Conservation (phyloP, 30 jellyfish, hydroid and myxozoan genomes). For the Mastigias papua region DNA sequence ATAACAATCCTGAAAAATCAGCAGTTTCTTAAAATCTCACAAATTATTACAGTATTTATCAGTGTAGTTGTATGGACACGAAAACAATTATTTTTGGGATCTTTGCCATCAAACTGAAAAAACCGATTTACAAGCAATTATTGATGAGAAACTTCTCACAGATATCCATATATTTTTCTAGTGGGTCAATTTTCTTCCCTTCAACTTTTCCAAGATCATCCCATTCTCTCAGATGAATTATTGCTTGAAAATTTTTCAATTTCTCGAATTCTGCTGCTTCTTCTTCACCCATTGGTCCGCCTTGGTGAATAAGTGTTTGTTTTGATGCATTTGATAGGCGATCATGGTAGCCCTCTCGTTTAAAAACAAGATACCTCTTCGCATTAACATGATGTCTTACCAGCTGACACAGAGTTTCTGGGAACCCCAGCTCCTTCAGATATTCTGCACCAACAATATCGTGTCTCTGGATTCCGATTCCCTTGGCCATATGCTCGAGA, state of each 20-base stretch:
- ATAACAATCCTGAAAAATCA: too few relatives aligned
- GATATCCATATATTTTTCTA: conserved; percentile 63
- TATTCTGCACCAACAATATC: conserved; percentile 77
- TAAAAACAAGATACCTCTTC: conserved; percentile 63
- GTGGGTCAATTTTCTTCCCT: conserved; percentile 23
- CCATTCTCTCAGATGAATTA: conserved; percentile 73
- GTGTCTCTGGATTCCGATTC: conserved; percentile 70
- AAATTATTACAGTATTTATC: too few relatives aligned
- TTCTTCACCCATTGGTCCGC: conserved; percentile 76
- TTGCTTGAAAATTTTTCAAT: conserved; percentile 51
- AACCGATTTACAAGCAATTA: neutral
- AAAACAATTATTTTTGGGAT: too few relatives aligned
- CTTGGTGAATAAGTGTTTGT: conserved; percentile 70
- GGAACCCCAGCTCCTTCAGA: conserved; percentile 59
- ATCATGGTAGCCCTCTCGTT: conserved; percentile 56
- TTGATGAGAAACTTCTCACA: conserved; percentile 26
- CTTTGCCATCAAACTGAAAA: too few relatives aligned
- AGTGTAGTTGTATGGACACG: too few relatives aligned
- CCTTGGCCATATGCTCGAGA: conserved; percentile 72
- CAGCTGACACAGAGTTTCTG: conserved; percentile 64
- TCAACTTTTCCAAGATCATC: conserved; percentile 77
- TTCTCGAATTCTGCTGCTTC: conserved; percentile 76
- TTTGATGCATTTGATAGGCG: conserved; percentile 66
- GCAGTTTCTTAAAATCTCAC: too few relatives aligned
- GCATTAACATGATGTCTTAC: conserved; percentile 83